phyloP scores from a whole-genome alignment of 1,140 invertebrate genomes.

The Brachionus calyciflorus region DNA sequence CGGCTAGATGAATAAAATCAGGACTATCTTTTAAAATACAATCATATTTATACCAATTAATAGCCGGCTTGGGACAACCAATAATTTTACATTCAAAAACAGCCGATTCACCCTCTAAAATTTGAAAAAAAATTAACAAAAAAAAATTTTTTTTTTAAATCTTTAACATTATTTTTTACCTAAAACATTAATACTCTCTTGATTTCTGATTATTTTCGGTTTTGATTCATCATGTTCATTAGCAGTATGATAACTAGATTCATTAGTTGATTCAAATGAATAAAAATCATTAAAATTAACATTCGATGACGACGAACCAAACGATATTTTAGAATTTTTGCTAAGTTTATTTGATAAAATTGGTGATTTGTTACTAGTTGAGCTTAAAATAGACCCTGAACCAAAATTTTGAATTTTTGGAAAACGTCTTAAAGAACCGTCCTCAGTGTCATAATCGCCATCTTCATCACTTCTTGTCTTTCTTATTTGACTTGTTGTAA shows the following conservation, averaged over 20 bases:
- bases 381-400: background rate
- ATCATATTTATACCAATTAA: slow-evolving; percentile 40
- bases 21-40: slow-evolving; percentile 1
- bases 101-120: slow-evolving; percentile 32
- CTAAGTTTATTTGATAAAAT: background rate
- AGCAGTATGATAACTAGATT: slow-evolving; percentile 43
- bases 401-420: background rate
- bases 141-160: background rate
- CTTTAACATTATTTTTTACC: background rate
- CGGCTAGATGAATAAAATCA: slow-evolving; percentile 32
- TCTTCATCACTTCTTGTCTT: background rate
- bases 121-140: background rate
- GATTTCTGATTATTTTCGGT: background rate
- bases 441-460: background rate
- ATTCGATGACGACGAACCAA: background rate
- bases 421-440: background rate
- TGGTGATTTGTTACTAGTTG: background rate
- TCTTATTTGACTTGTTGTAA: background rate
- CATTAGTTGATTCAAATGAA: slow-evolving; percentile 26
- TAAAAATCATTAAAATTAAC: slow-evolving; percentile 12
- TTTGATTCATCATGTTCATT: slow-evolving; percentile 41
- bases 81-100: slow-evolving; percentile 14
- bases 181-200: background rate
- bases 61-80: background rate
- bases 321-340: background rate